These are phyloP conservation scores for Microvelia longipes DNA, from an alignment of 1,140 invertebrate genomes.

Conservation along the genomic window DNA sequence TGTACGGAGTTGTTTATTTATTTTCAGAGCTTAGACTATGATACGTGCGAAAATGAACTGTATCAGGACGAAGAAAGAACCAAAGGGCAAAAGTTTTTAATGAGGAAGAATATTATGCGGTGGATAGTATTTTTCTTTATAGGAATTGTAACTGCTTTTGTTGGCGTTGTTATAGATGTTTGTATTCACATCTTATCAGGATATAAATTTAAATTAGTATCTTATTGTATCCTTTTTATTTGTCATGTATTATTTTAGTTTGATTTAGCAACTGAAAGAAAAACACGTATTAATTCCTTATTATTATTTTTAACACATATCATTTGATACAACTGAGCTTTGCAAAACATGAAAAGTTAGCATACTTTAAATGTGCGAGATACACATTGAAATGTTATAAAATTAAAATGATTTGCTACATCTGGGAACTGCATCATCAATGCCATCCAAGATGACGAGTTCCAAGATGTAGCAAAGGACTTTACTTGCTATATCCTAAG, in stretches of 20 bases:
- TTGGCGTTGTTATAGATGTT: constrained; percentile 80
- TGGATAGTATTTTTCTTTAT: constrained; percentile 91
- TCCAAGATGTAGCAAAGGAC: no score
- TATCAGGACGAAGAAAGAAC: constrained; percentile 60
- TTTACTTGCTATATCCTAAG: no score
- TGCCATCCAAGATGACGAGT: no score
- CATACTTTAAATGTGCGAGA: neutral
- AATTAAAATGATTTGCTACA: no score
- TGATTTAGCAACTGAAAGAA: neutral
- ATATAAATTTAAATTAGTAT: constrained; percentile 64
- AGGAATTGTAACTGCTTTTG: constrained; percentile 80
- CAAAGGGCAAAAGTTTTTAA: constrained; percentile 51
- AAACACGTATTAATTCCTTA: neutral
- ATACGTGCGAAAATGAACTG: constrained; percentile 69
- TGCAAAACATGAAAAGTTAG: no score
- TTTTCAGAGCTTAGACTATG: constrained; percentile 78
- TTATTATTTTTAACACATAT: neutral
- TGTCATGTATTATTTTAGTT: neutral
- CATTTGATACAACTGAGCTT: neutral
- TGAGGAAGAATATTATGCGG: constrained; percentile 55
- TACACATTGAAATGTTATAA: no score
- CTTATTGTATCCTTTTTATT: constrained; percentile 58
- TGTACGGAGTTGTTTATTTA: no score
- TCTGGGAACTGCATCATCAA: no score
- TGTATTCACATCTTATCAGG: constrained; percentile 68